A percentile compares a stretch with the other conserved stretches of the same genome.
Evolutionary conservation across 2,113 vertebrate genomes (phyloP).

Genomic region (Acinonyx jubatus): DNA sequence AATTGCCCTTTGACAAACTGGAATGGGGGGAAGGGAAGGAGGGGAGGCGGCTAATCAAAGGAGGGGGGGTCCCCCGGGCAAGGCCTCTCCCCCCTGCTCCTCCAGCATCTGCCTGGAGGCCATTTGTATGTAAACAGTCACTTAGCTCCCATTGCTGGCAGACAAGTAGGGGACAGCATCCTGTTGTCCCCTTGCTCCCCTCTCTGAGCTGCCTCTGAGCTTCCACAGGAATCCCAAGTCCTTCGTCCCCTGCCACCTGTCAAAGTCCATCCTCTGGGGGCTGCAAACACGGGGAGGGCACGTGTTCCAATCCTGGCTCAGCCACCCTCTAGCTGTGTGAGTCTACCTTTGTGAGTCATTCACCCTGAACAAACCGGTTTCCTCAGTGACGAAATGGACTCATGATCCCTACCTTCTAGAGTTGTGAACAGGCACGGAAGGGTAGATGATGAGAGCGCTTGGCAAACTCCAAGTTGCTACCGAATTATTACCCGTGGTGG

Average conservation of each 20-base stretch:
- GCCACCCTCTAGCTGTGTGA: background rate
- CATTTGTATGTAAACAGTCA: background rate
- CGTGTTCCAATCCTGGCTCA: background rate
- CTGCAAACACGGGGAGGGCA: background rate
- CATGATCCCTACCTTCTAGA: background rate
- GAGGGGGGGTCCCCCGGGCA: background rate
- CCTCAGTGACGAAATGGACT: background rate
- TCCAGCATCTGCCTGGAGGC: background rate
- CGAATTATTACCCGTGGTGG: background rate
- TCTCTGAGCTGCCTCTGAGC: background rate
- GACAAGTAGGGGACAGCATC: background rate
- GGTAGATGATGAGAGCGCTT: background rate
- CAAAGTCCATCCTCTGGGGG: background rate
- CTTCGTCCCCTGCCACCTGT: background rate
- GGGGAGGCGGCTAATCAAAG: background rate
- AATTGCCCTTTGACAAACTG: slow-evolving; percentile 63
- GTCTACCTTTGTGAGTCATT: background rate
- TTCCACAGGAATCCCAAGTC: background rate
- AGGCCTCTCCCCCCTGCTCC: rapidly evolving
- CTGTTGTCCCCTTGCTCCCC: background rate
- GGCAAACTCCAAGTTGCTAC: background rate
- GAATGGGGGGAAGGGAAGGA: background rate
- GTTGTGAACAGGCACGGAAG: background rate
- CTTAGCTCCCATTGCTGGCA: background rate
- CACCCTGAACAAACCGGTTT: background rate